Evolutionary conservation across 2,888 invertebrate species (phyloP), one percentile per base, ranked within the genome.

Genomic region (Tridacna gigas): DNA sequence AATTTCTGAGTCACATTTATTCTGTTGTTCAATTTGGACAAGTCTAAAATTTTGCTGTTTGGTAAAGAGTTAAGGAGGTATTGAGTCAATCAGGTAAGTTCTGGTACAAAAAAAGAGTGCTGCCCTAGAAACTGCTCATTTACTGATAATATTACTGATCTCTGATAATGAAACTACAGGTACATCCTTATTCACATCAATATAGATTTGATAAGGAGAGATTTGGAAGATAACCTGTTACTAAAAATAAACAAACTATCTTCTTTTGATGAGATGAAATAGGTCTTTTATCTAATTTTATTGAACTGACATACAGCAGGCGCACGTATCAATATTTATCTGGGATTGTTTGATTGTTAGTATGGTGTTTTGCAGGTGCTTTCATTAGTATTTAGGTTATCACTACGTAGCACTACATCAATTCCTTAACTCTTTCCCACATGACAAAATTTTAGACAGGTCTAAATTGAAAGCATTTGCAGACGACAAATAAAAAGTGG

Each of bases 61-160:
- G 37, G 37, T 37, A 37, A 37, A 37, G 37, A 7, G 37, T 37
- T n/a, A n/a, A n/a, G n/a, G n/a, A n/a, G n/a, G n/a, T 7, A 37
- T 37, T 37, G 37, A 37, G 37, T 37, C 37, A 37, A 2, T 37
- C 37, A 7, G 37, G 2, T 37, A 37, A 37, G 37, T 4, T 37
- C 37, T 37, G 37, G 37, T 37, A 37, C 37, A 37, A 37, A 7
- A 37, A 7, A 22, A 1, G 25, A n/a, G 69, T 26, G 51, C 4
- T 71, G 71, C 22, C 51, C 71, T 25, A 15, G 18, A 22, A 22
- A 71, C 71, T 71, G 51, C 22, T 71, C 45, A 48, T 71, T 37
- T 71, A 22, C 71, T 47, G 71, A 71, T 71, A 71, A 71, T 71
- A 51, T 71, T 71, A 22, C 71, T 51, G 71, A 26, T 71, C n/a